These are phyloP conservation scores for Enteromius fasciolatus DNA, from an alignment of 2,797 vertebrate species.

Conservation along the genomic window DNA sequence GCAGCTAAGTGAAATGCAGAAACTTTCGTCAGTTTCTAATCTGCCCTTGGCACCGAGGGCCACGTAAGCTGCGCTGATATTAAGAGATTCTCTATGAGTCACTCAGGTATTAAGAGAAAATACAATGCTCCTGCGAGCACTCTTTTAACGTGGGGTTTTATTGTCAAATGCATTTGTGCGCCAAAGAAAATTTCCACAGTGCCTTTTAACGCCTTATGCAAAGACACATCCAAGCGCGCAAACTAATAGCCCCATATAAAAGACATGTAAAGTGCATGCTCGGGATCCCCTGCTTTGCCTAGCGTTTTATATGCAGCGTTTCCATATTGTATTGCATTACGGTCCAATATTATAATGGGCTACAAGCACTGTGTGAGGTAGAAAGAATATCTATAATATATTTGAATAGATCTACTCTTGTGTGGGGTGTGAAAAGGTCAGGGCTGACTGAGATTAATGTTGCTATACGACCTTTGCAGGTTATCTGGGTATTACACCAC, in stretches of 20 bases:
- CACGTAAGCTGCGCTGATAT: conserved; percentile 45
- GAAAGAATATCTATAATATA: conserved; percentile 31
- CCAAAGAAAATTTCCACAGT: conserved; percentile 48
- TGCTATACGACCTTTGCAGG: conserved; percentile 27
- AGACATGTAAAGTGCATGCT: background rate
- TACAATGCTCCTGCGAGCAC: conserved; percentile 42
- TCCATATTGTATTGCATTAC: conserved; percentile 30
- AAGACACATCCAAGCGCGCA: conserved; percentile 39
- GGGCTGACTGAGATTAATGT: conserved; percentile 42
- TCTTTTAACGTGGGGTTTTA: conserved; percentile 50
- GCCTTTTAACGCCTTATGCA: conserved; percentile 28
- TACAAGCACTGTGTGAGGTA: conserved; percentile 7
- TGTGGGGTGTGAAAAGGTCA: conserved; percentile 37
- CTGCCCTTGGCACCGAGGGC: conserved; percentile 52
- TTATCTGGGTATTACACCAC: conserved; percentile 37
- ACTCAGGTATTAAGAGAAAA: conserved; percentile 57
- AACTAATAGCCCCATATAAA: conserved; percentile 31
- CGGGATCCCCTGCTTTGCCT: conserved; percentile 34
- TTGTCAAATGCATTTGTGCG: conserved; percentile 43
- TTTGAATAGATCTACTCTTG: conserved; percentile 46
- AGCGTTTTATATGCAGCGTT: conserved; percentile 33
- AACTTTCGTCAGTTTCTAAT: conserved; percentile 57
- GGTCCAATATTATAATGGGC: conserved; percentile 13
- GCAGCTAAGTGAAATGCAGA: conserved; percentile 56
- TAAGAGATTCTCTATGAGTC: conserved; percentile 54